phyloP scores from a whole-genome alignment of 2,113 vertebrate genomes.

The Thomomys bottae region DNA sequence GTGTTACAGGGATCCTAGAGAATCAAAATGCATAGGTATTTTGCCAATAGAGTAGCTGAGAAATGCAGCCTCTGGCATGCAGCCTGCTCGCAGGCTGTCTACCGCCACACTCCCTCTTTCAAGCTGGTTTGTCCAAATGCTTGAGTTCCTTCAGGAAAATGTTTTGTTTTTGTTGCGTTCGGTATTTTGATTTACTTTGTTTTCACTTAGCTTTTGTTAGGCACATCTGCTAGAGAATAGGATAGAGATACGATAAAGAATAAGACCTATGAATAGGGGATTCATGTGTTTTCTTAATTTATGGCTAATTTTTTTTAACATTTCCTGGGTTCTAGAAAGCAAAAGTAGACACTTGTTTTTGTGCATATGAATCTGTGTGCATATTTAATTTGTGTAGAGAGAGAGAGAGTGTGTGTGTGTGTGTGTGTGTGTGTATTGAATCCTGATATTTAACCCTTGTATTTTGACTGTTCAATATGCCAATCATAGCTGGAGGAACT shows the following conservation, averaged over 20 bases:
- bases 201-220: slow-evolving; percentile 63
- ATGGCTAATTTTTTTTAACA: slow-evolving; percentile 38
- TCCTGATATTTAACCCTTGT: slow-evolving; percentile 18
- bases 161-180: slow-evolving; percentile 62
- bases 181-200: slow-evolving; percentile 74
- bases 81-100: slow-evolving; percentile 71
- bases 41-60: slow-evolving; percentile 50
- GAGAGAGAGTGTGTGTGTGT: too few relatives aligned
- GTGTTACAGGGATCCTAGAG: background rate
- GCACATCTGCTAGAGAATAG: slow-evolving; percentile 11
- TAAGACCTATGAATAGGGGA: slow-evolving; percentile 13
- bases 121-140: slow-evolving; percentile 78
- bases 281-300: slow-evolving; percentile 22
- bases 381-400: background rate
- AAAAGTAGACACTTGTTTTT: background rate
- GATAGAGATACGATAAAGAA: slow-evolving; percentile 8
- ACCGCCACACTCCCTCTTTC: slow-evolving; percentile 40
- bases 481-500: background rate
- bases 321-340: background rate
- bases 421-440: background rate
- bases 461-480: slow-evolving; percentile 36
- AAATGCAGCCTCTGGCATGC: slow-evolving; percentile 65
- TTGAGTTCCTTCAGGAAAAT: slow-evolving; percentile 71
- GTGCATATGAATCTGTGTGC: background rate
- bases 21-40: slow-evolving; percentile 55